Percentiles rank a stretch among this genome's conserved stretches.
Evolutionary conservation across 2,888 invertebrate species (phyloP).

Genomic region (Euzophera pinguis): DNA sequence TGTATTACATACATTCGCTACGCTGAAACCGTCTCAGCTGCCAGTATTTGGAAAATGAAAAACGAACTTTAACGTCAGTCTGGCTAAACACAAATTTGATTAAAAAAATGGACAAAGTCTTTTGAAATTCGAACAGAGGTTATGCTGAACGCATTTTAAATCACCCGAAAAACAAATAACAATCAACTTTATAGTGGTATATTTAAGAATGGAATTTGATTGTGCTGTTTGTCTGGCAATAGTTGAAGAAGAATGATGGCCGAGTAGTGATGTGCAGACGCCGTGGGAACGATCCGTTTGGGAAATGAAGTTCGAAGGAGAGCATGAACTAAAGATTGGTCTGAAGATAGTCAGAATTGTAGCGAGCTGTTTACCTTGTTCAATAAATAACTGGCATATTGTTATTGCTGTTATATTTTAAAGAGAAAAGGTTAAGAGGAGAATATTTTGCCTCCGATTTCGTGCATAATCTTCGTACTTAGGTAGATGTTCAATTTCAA

Average conservation of each 20-base stretch:
- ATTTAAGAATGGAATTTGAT: slow-evolving; percentile 31
- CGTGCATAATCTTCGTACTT: background rate
- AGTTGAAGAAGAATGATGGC: slow-evolving; percentile 43
- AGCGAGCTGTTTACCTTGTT: slow-evolving; percentile 38
- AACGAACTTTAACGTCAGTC: slow-evolving; percentile 16
- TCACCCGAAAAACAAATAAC: slow-evolving; percentile 22
- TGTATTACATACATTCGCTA: slow-evolving; percentile 51
- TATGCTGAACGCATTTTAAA: slow-evolving; percentile 44
- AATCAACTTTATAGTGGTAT: slow-evolving; percentile 21
- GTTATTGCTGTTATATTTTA: slow-evolving; percentile 11
- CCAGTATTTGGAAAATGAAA: slow-evolving; percentile 22
- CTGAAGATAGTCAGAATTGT: slow-evolving; percentile 42
- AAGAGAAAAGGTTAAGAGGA: slow-evolving; percentile 2
- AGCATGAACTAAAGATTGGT: slow-evolving; percentile 55
- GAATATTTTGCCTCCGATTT: background rate
- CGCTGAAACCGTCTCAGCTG: slow-evolving; percentile 38
- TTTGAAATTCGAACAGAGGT: slow-evolving; percentile 47
- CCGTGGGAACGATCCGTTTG: slow-evolving; percentile 69
- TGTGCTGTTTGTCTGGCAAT: slow-evolving; percentile 21
- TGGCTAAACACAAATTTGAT: slow-evolving; percentile 21
- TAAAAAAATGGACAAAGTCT: slow-evolving; percentile 22
- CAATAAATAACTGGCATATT: slow-evolving; percentile 22
- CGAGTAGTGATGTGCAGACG: slow-evolving; percentile 55
- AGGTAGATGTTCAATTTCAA: background rate
- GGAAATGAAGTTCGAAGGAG: slow-evolving; percentile 52